Conservation (phyloP, 2,797 vertebrate species). For the Hyperoplus lanceolatus region DNA sequence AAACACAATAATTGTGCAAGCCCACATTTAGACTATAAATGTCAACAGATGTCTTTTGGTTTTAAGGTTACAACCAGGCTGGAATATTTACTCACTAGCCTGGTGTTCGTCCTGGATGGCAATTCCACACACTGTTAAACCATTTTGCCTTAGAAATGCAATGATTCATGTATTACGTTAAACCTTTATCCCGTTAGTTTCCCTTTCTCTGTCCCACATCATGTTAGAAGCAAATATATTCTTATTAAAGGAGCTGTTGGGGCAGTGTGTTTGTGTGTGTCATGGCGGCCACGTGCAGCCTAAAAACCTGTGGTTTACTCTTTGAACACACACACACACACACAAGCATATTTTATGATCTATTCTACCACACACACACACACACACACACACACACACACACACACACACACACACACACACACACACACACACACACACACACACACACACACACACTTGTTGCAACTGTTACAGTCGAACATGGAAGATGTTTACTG, state of each 20-base stretch:
- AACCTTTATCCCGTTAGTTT: constrained; percentile 25
- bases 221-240: constrained; percentile 2
- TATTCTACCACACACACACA: background rate
- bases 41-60: background rate
- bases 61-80: background rate
- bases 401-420: too few relatives aligned
- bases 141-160: constrained; percentile 12
- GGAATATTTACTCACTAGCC: constrained; percentile 2
- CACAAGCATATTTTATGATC: constrained; percentile 24
- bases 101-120: background rate
- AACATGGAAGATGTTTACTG: constrained; percentile 20
- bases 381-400: too few relatives aligned
- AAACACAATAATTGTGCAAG: constrained; percentile 8
- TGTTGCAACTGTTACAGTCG: constrained; percentile 12
- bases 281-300: constrained; percentile 24
- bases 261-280: constrained; percentile 28
- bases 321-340: constrained; percentile 3
- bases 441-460: background rate
- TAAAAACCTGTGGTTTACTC: constrained; percentile 26
- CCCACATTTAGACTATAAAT: constrained; percentile 5
- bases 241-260: background rate
- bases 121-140: constrained; percentile 12
- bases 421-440: too few relatives aligned
- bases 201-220: constrained; percentile 11
- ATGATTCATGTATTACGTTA: constrained; percentile 25